Conservation (phyloP, 1,140 invertebrate genomes). For the Temnothorax curvispinosus region DNA sequence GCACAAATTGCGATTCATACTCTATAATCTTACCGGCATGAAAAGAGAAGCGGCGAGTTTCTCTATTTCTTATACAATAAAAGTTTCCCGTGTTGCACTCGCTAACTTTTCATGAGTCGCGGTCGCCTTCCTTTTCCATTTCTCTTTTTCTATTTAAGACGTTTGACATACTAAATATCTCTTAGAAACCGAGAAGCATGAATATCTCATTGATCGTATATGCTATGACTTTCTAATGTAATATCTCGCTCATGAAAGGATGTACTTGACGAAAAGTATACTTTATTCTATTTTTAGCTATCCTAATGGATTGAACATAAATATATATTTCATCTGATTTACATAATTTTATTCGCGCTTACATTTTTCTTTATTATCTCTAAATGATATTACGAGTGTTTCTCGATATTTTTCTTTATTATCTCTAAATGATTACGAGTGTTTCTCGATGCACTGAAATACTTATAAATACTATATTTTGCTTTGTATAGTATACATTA, state of each 20-base stretch:
- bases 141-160: not conserved
- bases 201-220: not conserved
- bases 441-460: not conserved
- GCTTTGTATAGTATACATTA: not conserved
- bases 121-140: not conserved
- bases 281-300: not conserved
- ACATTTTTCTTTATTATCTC: not conserved
- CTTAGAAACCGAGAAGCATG: not conserved
- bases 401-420: no score
- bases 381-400: not conserved
- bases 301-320: not conserved
- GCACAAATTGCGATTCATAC: constrained; percentile 12
- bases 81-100: not conserved
- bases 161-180: not conserved
- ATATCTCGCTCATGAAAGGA: not conserved
- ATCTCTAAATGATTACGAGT: not conserved
- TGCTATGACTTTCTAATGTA: not conserved
- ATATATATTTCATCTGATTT: not conserved
- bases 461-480: not conserved
- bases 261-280: not conserved
- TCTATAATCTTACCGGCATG: not conserved
- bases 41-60: not conserved
- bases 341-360: not conserved
- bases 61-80: not conserved
- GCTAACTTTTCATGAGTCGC: not conserved